Evolutionary conservation across 2,797 vertebrate species (phyloP).

Genomic region (Carduelis carduelis): DNA sequence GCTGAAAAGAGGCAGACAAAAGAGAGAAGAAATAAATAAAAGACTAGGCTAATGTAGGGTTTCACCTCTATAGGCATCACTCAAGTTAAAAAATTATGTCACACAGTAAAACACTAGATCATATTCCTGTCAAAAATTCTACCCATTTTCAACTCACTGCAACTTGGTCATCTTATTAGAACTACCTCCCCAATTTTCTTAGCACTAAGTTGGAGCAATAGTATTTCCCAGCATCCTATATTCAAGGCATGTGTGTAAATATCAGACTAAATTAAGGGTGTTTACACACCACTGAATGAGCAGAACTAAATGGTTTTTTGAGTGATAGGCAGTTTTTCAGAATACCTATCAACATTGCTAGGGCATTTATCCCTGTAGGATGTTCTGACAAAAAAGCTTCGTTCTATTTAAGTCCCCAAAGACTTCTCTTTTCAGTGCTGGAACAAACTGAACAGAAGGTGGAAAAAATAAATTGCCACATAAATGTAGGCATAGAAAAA

Average conservation of each 20-base stretch:
- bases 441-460: background rate
- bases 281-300: background rate
- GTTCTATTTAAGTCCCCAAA: conserved; percentile 5
- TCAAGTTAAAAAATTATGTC: background rate
- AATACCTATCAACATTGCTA: background rate
- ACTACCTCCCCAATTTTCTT: background rate
- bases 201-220: background rate
- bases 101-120: background rate
- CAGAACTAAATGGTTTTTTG: background rate
- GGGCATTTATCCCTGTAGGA: background rate
- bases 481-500: background rate
- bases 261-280: background rate
- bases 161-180: background rate
- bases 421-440: background rate
- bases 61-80: background rate
- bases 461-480: background rate
- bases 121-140: background rate
- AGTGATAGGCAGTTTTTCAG: background rate
- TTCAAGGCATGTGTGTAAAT: background rate
- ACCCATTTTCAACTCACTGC: background rate
- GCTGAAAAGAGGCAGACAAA: background rate
- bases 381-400: background rate
- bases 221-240: background rate
- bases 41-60: background rate
- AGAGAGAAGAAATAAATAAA: background rate